These are phyloP conservation scores for Coilia nasus DNA, from an alignment of 2,797 vertebrate genomes.

Conservation along the genomic window DNA sequence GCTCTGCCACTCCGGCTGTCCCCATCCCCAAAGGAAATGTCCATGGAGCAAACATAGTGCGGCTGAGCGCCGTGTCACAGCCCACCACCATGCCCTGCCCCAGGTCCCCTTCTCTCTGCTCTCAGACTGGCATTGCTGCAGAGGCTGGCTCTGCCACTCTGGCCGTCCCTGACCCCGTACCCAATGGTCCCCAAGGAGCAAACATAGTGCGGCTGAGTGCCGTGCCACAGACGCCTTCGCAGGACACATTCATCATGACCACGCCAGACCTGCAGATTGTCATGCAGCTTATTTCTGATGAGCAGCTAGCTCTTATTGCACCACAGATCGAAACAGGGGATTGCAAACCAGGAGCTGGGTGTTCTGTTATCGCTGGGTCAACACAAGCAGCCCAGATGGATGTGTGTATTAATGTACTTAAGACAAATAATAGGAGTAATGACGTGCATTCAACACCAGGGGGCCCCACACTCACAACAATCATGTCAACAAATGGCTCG, in stretches of 20 bases:
- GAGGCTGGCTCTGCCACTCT: not conserved
- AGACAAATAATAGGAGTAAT: not conserved
- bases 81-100: not conserved
- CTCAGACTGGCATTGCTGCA: not conserved
- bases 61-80: constrained; percentile 53
- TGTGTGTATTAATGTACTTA: not conserved
- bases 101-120: not conserved
- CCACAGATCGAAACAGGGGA: constrained; percentile 69
- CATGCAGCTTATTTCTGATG: constrained; percentile 79
- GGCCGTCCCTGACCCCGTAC: not conserved
- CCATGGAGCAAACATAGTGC: constrained; percentile 47
- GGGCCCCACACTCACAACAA: not conserved
- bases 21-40: not conserved
- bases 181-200: constrained; percentile 21
- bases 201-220: constrained; percentile 54
- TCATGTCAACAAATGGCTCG: not conserved
- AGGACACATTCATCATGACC: constrained; percentile 74
- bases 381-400: constrained; percentile 8
- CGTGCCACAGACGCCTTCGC: constrained; percentile 56
- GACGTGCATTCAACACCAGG: not conserved
- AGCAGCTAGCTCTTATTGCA: constrained; percentile 77
- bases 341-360: constrained; percentile 31
- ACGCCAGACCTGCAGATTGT: constrained; percentile 79
- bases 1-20: not conserved
- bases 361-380: constrained; percentile 21